Base-by-base conservation (phyloP, 2,888 invertebrate genomes). In the Heliconius hortense region DNA sequence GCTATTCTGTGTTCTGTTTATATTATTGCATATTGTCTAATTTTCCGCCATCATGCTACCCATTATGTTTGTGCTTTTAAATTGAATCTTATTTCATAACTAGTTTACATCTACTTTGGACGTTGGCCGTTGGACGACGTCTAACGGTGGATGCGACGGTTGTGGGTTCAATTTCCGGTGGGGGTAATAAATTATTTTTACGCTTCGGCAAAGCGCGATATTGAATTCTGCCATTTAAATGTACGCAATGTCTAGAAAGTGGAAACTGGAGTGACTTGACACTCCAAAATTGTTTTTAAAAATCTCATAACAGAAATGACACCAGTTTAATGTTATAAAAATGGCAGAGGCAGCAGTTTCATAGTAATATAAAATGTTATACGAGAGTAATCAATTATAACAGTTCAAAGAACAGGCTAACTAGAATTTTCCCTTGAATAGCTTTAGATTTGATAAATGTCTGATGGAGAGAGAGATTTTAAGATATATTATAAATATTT, bases 1-100 rank as follows among this genome's bases (percentile, higher is more conserved):
- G 87, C 85, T 84, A 83, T 88, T 86, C 84, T 84, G 80, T 87
- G 87, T 87, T 84, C 81, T 84, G 84, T 82, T 84, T 85, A 83
- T 84, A 78, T 78, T 77, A 73, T 73, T 74, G 76, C 75, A 28
- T 56, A 64, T 68, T 67, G 62, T 67, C 21, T 35, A 62, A 73
- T 76, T 71, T 70, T 59, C 31, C 53, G 53, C 31, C 28, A 26
- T 31, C 31, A 21, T 48, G 3, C 48, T 48, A 43, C 8, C 8
- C 26, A 8, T 68, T 28, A 21, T 68, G 2, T 10, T 35, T 10
- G 15, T 62, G 18, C 5, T 63, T 63, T 11, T 31, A 0, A 10
- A 63, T 63, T 0, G 18, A 53, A 53, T 53, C 2, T 53, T 21
- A 53, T 53, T 53, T 53, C 7, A n/a, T 35, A 35, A 26, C 24